A percentile compares a stretch with the other conserved stretches of the same genome.
These are phyloP conservation scores for Crax fasciolata DNA, from an alignment of 2,797 vertebrate genomes.

Conservation along the genomic window DNA sequence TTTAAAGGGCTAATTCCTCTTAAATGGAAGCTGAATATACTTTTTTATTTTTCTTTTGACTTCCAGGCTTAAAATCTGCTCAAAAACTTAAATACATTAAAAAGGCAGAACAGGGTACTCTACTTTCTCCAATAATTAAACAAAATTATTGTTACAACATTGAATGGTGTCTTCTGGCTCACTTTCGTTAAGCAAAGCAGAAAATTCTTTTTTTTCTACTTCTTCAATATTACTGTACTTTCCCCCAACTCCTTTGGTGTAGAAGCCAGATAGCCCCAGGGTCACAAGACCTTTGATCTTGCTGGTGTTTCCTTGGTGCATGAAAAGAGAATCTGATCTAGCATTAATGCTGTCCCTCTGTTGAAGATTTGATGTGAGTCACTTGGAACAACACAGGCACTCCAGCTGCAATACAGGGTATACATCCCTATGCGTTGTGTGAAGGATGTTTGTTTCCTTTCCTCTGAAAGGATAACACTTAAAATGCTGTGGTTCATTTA, in stretches of 20 bases:
- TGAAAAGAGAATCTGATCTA: background rate
- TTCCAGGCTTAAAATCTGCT: background rate
- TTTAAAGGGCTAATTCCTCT: background rate
- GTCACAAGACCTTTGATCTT: background rate
- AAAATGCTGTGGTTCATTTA: slow-evolving; percentile 48
- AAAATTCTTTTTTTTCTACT: background rate
- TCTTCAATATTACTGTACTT: background rate
- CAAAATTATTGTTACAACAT: background rate
- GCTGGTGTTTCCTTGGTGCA: background rate
- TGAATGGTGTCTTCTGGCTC: background rate
- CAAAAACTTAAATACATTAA: background rate
- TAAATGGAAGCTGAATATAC: background rate
- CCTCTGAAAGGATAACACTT: slow-evolving; percentile 12
- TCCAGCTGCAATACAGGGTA: background rate
- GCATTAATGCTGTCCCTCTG: background rate
- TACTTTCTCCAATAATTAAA: background rate
- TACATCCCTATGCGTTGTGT: background rate
- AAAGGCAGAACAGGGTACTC: background rate
- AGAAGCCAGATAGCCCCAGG: background rate
- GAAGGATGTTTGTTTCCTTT: slow-evolving; percentile 52
- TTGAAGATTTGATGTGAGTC: background rate
- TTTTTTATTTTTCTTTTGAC: background rate
- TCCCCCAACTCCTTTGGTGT: background rate
- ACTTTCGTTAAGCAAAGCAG: background rate
- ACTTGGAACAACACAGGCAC: background rate